A percentile compares a stretch with the other conserved stretches of the same genome.
Evolutionary conservation across 1,140 invertebrate genomes (phyloP).

Genomic region (Phymorhynchus buccinoides): DNA sequence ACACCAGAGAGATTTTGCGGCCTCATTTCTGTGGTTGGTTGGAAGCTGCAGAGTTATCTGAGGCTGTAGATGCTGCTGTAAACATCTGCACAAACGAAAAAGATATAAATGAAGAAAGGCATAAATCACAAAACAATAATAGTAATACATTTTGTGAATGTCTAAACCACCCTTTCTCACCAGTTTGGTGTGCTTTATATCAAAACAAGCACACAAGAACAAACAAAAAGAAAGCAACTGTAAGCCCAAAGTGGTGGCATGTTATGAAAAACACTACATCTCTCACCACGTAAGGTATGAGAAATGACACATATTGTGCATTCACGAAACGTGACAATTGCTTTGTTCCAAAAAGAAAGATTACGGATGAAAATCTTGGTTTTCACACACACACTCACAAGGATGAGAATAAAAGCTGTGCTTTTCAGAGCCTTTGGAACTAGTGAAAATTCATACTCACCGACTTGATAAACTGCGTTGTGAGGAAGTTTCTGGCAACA

Average conservation of each 20-base stretch:
- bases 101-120: conserved; percentile 10
- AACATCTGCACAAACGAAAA: conserved; percentile 7
- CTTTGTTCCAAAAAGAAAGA: neutral
- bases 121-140: neutral
- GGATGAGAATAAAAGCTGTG: neutral
- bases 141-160: no score
- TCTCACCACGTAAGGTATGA: no score
- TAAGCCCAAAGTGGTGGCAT: no score
- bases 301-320: no score
- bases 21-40: conserved; percentile 14
- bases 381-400: neutral
- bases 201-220: no score
- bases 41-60: neutral
- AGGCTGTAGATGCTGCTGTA: conserved; percentile 6
- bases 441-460: conserved; percentile 75
- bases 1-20: no score
- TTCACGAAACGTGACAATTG: neutral
- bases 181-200: no score
- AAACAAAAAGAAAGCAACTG: no score
- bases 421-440: neutral
- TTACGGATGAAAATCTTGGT: neutral
- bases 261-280: no score
- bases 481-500: conserved; percentile 82
- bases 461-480: conserved; percentile 86
- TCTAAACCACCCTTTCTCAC: no score